Percentiles rank a stretch among this genome's conserved stretches.
Evolutionary conservation across 2,797 vertebrate genomes (phyloP).

Genomic region (Mus minutoides): DNA sequence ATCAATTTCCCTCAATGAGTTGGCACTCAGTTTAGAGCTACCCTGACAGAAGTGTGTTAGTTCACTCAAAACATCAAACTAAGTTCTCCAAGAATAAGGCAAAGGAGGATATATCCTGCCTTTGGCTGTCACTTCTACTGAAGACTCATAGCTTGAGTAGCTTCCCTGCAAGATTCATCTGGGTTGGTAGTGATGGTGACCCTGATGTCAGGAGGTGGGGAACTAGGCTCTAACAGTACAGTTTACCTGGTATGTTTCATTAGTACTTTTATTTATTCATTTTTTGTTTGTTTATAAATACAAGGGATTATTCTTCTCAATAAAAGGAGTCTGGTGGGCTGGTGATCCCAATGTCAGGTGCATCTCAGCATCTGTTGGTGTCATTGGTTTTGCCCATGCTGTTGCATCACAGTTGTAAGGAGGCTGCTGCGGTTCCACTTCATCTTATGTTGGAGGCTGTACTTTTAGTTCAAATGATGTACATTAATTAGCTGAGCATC

Average conservation of each 20-base stretch:
- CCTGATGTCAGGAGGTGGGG: not conserved
- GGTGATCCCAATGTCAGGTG: too few relatives aligned
- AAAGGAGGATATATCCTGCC: not conserved
- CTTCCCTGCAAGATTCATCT: not conserved
- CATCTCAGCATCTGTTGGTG: too few relatives aligned
- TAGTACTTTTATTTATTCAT: not conserved
- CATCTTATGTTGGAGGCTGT: too few relatives aligned
- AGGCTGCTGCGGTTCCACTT: too few relatives aligned
- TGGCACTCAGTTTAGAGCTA: not conserved
- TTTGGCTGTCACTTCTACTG: not conserved
- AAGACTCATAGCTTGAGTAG: not conserved
- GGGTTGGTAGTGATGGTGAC: not conserved
- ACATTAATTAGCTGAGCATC: conserved; percentile 16
- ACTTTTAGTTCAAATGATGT: not conserved
- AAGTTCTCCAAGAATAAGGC: conserved; percentile 14
- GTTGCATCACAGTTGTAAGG: too few relatives aligned
- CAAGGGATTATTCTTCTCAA: too few relatives aligned
- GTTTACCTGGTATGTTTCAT: not conserved
- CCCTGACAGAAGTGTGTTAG: not conserved
- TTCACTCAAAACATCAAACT: not conserved
- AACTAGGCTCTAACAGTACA: not conserved
- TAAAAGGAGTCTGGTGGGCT: too few relatives aligned
- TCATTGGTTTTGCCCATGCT: too few relatives aligned
- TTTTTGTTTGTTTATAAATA: too few relatives aligned
- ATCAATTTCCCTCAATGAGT: not conserved